Evolutionary conservation across 2,888 invertebrate genomes (phyloP).

Genomic region (Apotomis turbidana): DNA sequence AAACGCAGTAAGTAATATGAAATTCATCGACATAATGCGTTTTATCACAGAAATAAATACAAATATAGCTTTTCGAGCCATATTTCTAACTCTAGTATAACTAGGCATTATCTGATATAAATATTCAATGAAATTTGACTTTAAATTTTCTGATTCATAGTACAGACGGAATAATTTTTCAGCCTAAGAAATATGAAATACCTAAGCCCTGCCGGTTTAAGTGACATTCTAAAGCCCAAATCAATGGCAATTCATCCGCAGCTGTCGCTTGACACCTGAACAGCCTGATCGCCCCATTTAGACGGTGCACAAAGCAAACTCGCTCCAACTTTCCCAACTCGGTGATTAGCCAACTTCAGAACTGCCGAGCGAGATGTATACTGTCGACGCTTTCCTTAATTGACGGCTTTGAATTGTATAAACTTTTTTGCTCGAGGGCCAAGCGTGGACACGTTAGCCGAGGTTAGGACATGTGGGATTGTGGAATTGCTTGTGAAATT

Average conservation of each 20-base stretch:
- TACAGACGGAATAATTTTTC: no score
- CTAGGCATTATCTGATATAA: no score
- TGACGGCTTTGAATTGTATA: slow-evolving; percentile 29
- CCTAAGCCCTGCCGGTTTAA: slow-evolving; percentile 14
- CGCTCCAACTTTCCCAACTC: slow-evolving; percentile 48
- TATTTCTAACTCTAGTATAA: no score
- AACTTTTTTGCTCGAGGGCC: slow-evolving; percentile 12
- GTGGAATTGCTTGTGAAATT: slow-evolving; percentile 50
- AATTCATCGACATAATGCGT: no score
- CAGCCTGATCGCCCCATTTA: slow-evolving; percentile 40
- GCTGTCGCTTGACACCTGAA: slow-evolving; percentile 53
- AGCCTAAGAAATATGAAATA: neutral
- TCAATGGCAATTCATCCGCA: slow-evolving; percentile 54
- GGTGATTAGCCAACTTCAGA: slow-evolving; percentile 50
- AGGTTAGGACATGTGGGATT: slow-evolving; percentile 33
- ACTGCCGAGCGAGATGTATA: slow-evolving; percentile 51
- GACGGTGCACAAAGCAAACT: slow-evolving; percentile 46
- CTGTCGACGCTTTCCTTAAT: slow-evolving; percentile 42
- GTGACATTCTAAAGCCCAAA: slow-evolving; percentile 20
- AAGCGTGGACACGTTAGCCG: slow-evolving; percentile 20
- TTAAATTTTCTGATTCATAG: no score
- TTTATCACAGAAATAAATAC: no score
- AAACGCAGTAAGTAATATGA: no score
- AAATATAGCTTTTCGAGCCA: no score
- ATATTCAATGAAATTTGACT: no score